Evolutionary conservation across 2,888 invertebrate genomes (phyloP).

Genomic region (Drosophila pseudotakahashii): DNA sequence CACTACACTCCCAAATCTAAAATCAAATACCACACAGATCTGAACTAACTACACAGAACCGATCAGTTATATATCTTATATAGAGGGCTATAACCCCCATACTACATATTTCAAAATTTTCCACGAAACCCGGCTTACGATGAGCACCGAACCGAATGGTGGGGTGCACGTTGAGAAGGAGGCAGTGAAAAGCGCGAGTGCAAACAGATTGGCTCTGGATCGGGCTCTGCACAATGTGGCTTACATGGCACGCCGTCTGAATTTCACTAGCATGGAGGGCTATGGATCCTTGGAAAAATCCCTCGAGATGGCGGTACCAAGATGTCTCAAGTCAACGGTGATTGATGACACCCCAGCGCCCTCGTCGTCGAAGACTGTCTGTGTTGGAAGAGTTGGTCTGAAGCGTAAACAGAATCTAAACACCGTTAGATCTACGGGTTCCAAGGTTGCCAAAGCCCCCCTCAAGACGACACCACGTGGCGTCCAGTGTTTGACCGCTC

Average conservation of each 20-base stretch:
- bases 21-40: not conserved
- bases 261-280: conserved; percentile 35
- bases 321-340: not conserved
- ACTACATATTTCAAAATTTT: not conserved
- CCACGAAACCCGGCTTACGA: not conserved
- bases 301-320: not conserved
- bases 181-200: not conserved
- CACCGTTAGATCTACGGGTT: not conserved
- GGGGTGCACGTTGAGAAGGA: not conserved
- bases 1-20: not conserved
- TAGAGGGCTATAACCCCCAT: not conserved
- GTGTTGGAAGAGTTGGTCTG: not conserved
- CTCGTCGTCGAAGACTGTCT: not conserved
- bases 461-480: conserved; percentile 4
- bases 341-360: not conserved
- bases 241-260: conserved; percentile 46
- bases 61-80: too few species aligned
- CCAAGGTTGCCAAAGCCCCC: not conserved
- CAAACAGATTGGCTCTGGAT: conserved; percentile 15
- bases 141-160: not conserved
- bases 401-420: not conserved
- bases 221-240: conserved; percentile 47
- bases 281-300: not conserved
- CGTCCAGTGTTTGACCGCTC: not conserved
- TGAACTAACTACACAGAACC: not conserved